Percentiles rank a stretch among this genome's conserved stretches.
Conservation (phyloP, 2,888 invertebrate species). For the Caenorhabditis zanzibari region DNA sequence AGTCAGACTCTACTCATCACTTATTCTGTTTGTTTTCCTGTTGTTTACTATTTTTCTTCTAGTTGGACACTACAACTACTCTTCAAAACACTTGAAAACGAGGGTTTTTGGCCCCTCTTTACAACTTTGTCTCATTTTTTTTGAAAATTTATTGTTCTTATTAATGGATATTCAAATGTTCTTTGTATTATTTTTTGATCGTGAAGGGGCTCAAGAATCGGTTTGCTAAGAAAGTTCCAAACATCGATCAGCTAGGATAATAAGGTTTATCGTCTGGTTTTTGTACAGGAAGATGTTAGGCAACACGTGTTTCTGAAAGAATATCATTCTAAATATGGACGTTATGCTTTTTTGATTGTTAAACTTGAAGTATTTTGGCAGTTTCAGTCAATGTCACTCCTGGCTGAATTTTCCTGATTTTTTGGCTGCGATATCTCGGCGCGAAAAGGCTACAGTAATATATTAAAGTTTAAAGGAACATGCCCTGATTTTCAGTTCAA, state of each 20-base stretch:
- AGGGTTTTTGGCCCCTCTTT: background rate
- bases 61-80: slow-evolving; percentile 3
- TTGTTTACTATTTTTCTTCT: slow-evolving; percentile 3
- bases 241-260: background rate
- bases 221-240: background rate
- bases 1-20: slow-evolving; percentile 11
- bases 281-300: background rate
- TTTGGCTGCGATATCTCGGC: no score
- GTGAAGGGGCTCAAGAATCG: background rate
- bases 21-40: slow-evolving; percentile 28
- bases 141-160: no score
- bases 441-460: no score
- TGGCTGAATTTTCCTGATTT: no score
- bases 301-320: background rate
- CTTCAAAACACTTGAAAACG: slow-evolving; percentile 13
- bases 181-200: background rate
- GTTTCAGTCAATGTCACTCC: no score
- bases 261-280: slow-evolving; percentile 4
- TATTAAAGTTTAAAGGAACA: no score
- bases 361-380: no score
- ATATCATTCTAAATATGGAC: no score
- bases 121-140: background rate
- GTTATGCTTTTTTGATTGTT: no score
- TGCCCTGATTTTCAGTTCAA: no score
- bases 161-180: background rate